Conservation (phyloP, 2,797 vertebrate genomes). For the Pantherophis alleghaniensis region DNA sequence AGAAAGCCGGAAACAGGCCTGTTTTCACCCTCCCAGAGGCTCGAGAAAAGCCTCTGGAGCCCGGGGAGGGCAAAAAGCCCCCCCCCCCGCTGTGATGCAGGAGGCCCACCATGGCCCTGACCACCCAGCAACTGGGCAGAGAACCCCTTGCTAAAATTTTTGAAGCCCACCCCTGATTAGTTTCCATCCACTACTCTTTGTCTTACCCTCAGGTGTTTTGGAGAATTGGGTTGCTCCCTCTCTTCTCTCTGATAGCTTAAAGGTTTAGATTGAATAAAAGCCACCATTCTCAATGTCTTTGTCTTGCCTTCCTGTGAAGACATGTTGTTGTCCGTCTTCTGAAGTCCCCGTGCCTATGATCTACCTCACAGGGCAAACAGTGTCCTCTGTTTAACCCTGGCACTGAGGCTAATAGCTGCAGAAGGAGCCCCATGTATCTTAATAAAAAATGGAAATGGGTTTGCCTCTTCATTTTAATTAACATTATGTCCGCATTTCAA, state of each 20-base stretch:
- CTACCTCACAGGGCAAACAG: conserved; percentile 30
- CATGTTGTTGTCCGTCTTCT: conserved; percentile 16
- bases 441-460: conserved; percentile 79
- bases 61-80: no score
- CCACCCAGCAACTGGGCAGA: no score
- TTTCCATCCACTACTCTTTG: background rate
- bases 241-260: background rate
- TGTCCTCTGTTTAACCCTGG: conserved; percentile 70
- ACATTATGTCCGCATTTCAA: conserved; percentile 76
- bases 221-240: background rate
- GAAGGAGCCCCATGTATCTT: conserved; percentile 70
- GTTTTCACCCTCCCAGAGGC: no score
- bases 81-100: no score
- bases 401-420: conserved; percentile 65
- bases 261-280: background rate
- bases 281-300: background rate
- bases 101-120: no score
- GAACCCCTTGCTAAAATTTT: no score
- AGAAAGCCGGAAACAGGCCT: no score
- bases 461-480: conserved; percentile 82
- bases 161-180: background rate
- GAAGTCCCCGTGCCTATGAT: background rate
- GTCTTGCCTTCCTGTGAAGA: conserved; percentile 6
- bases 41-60: no score
- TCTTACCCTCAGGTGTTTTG: background rate